Base-by-base conservation (phyloP, 92 coral and sea anemone species). In the Parazoanthus atlanticus region DNA sequence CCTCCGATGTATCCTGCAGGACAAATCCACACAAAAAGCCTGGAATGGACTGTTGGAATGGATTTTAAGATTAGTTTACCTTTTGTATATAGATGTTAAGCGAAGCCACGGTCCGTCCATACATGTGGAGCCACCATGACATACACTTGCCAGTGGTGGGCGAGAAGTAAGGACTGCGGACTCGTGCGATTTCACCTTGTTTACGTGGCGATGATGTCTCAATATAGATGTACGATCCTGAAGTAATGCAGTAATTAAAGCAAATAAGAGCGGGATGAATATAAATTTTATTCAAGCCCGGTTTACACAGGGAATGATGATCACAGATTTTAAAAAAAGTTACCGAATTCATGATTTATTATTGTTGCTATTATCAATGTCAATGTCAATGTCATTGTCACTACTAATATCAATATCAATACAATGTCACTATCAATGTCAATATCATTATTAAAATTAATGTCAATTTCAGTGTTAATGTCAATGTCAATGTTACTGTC, bases 81-180 rank as follows among this genome's bases (percentile, higher is more conserved):
- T 88, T 82, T 23, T 89, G 88, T 29, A 95, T 92, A 86, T 95
- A 97, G 54, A 97, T 89, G 81, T 95, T 95, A 15, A 97, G 94
- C 26, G 88, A 83, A 26, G 95, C 94, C 86, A 97, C 94, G 47
- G 98, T 90, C 10, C 91, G 73, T 5, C 99, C 99, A 81, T 94
- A 97, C 99, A 97, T 97, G 90, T 97, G 99, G 80, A 91, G 93
- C 99, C 99, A 97, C 96, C 98, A 97, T 1, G 97, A 94, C 93
- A 97, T 84, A n/a, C 99, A 97, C 79, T 82, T 92, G 17, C 98
- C 99, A 46, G 89, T 94, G 61, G 99, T 97, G 7, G 93, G 77
- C 10, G 92, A 76, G 82, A 97, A 92, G 75, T 90, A 93, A 78
- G 93, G 94, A 82, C 99, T 97, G 52, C 91, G 92, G 8, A 97